Base-by-base conservation (phyloP, 2,113 vertebrate species). In the Anthoscopus minutus region DNA sequence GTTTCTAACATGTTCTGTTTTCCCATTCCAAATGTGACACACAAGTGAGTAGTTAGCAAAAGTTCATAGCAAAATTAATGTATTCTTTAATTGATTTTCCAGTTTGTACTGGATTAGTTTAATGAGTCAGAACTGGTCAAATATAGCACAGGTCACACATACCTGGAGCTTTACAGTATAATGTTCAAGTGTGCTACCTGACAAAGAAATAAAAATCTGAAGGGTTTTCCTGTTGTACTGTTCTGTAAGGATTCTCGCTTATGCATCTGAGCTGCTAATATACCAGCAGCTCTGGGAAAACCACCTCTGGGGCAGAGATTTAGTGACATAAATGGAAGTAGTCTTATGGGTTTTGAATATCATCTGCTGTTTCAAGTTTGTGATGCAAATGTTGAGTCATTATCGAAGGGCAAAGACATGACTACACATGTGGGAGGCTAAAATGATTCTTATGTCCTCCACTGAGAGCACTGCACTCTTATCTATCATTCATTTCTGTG, bases 111-210 rank as follows among this genome's bases (percentile, higher is more conserved):
- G 33, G 12, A 11, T 45, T 89, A 54, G 19, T 77, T 81, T 57
- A 44, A 51, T 25, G 66, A 67, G 12, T 70, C 44, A 58, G 24
- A 89, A 40, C 44, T 30, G 35, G 8, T 27, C 23, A 54, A 48
- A 51, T 35, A 10, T 53, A 38, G 37, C n/a, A 48, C 16, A 62
- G 17, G 15, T 78, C 11, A 48, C 6, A 4, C 7, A 11, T 45
- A 87, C 11, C 7, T 84, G 42, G 3, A 7, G 1, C 20, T 89
- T 81, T 65, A 66, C 13, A 5, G 15, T 42, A 9, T 51, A 45
- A 48, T 4, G 6, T 35, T 19, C 21, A 37, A 20, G 42, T 37
- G 8, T 0, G 0, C n/a, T 66, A 30, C 22, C 18, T 81, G 44
- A 54, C 8, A 58, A 65, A 53, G 33, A 47, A 76, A 35, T 72